phyloP scores from a whole-genome alignment of 2,888 invertebrate genomes.

The Aphodius sticticus region DNA sequence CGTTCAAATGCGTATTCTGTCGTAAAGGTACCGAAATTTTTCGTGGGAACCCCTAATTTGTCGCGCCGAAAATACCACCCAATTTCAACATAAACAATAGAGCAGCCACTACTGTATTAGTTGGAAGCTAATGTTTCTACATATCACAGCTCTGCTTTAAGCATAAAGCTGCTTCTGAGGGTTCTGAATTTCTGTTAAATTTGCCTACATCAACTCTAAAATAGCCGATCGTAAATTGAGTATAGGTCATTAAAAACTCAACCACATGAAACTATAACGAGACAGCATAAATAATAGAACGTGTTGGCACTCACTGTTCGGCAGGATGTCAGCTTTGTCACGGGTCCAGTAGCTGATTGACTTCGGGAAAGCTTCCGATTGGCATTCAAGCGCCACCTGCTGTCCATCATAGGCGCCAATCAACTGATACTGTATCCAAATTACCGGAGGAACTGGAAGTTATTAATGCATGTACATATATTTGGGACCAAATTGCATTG shows the following conservation, averaged over 20 bases:
- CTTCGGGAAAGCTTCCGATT: conserved; percentile 73
- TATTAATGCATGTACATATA: conserved; percentile 15
- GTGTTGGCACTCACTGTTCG: conserved; percentile 63
- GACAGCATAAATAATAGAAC: not conserved
- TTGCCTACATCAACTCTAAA: too few species aligned
- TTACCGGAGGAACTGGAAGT: conserved; percentile 70
- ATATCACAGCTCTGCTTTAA: too few species aligned
- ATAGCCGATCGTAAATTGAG: not conserved
- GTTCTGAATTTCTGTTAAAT: not conserved
- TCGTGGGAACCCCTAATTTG: too few species aligned
- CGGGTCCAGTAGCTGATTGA: conserved; percentile 75
- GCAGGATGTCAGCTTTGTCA: conserved; percentile 67
- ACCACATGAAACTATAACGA: not conserved
- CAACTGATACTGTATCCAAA: conserved; percentile 73
- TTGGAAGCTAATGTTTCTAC: not conserved
- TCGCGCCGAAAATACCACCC: too few species aligned
- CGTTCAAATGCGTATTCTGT: too few species aligned
- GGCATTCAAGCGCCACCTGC: conserved; percentile 70
- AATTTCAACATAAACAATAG: too few species aligned
- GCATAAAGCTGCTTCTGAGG: not conserved
- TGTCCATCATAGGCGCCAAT: conserved; percentile 71
- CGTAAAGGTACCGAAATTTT: too few species aligned
- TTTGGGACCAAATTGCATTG: conserved; percentile 16
- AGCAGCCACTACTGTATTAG: too few species aligned
- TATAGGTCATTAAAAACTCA: not conserved